Evolutionary conservation across 2,113 vertebrate genomes (phyloP), one percentile per base, ranked within the genome.

Genomic region (Rissa tridactyla): DNA sequence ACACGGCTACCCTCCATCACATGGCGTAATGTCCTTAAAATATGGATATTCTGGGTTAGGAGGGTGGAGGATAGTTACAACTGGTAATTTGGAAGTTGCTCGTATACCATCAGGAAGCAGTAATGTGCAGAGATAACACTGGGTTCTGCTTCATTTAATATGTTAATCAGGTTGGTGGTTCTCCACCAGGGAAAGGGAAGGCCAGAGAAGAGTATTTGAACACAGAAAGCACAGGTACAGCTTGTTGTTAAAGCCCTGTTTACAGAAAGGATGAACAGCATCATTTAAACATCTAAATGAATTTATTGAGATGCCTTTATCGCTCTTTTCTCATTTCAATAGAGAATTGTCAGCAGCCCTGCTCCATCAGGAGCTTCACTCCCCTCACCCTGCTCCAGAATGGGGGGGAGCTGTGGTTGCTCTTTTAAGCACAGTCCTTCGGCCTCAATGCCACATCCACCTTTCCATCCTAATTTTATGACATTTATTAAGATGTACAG

Each of bases 1-100:
- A 42, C 1, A 40, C 0, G 0, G 26, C 3, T 51, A 22, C 5
- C 26, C 10, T 49, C 38, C 0, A 5, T 1, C 18, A 1, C 1
- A 1, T 0, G 3, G 84, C 47, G 7, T 25, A 3, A 6, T 0
- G 1, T 10, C 49, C 60, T 10, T 65, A 29, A 57, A 32, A 54
- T 0, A 2, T 0, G 12, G 52, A 11, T 46, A 13, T 2, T 51
- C 8, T 11, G 86, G 57, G 62, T 9, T 13, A 4, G 85, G 52
- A 68, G 27, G 47, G 25, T 7, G 58, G n/a, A 52, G 38, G 36
- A 9, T 7, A 51, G 51, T 19, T 51, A 7, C 3, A 9, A 12
- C 7, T 1, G n/a, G 54, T 44, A 12, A 9, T 15, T 44, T 18
- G 34, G 61, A 65, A 80, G 69, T 2, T 61, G 70, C 46, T 55